Percentiles rank a stretch among this genome's conserved stretches.
These are phyloP conservation scores for Oscheius sp. DNA, from an alignment of 2,888 invertebrate species.

Conservation along the genomic window DNA sequence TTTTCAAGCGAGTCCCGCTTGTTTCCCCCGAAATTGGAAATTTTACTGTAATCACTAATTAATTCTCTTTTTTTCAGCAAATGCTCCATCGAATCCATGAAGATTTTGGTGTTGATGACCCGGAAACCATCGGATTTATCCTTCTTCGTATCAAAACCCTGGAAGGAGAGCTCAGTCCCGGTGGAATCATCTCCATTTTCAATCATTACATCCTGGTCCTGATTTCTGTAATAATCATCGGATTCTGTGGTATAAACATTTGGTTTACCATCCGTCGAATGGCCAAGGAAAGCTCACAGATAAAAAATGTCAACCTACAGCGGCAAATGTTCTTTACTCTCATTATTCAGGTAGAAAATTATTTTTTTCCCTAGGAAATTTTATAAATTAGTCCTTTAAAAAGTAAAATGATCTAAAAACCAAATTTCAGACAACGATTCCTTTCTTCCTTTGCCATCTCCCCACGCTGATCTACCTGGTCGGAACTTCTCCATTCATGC, in stretches of 20 bases:
- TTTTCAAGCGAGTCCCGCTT: no score
- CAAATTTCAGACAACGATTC: slow-evolving; percentile 18
- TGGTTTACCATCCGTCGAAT: slow-evolving; percentile 10
- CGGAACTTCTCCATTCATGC: slow-evolving; percentile 18
- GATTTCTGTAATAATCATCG: slow-evolving; percentile 8
- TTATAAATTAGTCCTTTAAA: no score
- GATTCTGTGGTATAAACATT: slow-evolving; percentile 6
- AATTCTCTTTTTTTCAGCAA: slow-evolving; percentile 9
- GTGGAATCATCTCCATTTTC: slow-evolving; percentile 24
- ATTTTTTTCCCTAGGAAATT: not conserved
- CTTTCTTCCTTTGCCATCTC: slow-evolving; percentile 16
- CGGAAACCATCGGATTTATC: slow-evolving; percentile 11
- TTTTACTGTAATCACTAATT: no score
- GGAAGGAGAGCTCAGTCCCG: slow-evolving; percentile 15
- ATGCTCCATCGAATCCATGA: not conserved
- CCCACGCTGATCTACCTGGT: slow-evolving; percentile 22
- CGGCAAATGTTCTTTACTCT: slow-evolving; percentile 14
- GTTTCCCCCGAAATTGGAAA: no score
- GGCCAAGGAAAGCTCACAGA: slow-evolving; percentile 10
- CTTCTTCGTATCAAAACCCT: slow-evolving; percentile 6
- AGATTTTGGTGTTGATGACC: slow-evolving; percentile 8
- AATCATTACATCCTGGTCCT: slow-evolving; percentile 24
- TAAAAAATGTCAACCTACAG: slow-evolving; percentile 20
- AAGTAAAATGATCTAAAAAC: not conserved
- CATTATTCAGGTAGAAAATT: slow-evolving; percentile 13